Percentiles rank a stretch among this genome's conserved stretches.
Evolutionary conservation across 2,113 vertebrate species (phyloP).

Genomic region (Sylvilagus bachmani): DNA sequence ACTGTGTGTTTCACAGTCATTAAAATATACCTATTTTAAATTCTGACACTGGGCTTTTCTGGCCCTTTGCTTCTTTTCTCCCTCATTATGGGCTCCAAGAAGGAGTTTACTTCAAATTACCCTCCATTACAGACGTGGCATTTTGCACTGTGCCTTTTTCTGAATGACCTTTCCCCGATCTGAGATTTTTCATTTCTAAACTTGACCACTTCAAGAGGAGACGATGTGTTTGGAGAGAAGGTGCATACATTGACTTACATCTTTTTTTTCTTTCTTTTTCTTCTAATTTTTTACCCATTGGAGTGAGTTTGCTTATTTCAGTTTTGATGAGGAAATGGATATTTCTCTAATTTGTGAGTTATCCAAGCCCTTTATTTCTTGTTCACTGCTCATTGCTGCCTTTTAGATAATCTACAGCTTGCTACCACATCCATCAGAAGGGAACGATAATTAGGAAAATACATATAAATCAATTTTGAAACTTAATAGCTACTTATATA

Average conservation of each 20-base stretch:
- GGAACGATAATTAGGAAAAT: conserved; percentile 58
- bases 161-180: conserved; percentile 39
- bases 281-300: neutral
- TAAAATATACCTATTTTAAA: conserved; percentile 68
- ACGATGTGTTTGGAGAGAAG: neutral
- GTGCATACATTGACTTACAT: neutral
- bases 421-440: conserved; percentile 38
- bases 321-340: conserved; percentile 17
- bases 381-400: neutral
- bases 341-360: conserved; percentile 17
- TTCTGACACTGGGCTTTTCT: conserved; percentile 56
- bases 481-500: conserved; percentile 60
- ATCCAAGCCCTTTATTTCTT: neutral
- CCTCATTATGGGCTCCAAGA: conserved; percentile 58
- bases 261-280: neutral
- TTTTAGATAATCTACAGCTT: conserved; percentile 14
- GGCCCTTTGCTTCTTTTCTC: conserved; percentile 48
- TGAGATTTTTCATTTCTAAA: conserved; percentile 63
- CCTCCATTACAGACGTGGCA: conserved; percentile 59
- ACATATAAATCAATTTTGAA: conserved; percentile 42
- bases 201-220: conserved; percentile 9
- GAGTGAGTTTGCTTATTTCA: conserved; percentile 54
- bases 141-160: conserved; percentile 64
- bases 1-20: conserved; percentile 11
- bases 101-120: conserved; percentile 73